Conservation (phyloP, 1,140 invertebrate species). For the Dreissena polymorpha region DNA sequence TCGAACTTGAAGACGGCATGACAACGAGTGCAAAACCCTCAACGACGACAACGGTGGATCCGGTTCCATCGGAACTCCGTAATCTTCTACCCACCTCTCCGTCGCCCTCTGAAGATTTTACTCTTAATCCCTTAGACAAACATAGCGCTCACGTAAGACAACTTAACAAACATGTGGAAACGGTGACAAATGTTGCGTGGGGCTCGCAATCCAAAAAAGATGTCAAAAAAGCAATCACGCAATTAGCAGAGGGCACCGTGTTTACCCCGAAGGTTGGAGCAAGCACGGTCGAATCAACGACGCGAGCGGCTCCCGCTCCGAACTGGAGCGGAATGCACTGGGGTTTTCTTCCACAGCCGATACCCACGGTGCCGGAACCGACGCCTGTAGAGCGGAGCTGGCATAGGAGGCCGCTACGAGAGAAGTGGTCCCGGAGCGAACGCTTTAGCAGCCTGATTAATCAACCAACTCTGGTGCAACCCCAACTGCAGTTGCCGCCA, state of each 20-base stretch:
- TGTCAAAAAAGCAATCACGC: neutral
- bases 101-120: conserved; percentile 22
- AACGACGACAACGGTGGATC: neutral
- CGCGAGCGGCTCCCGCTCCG: neutral
- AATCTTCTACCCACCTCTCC: neutral
- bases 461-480: neutral
- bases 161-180: neutral
- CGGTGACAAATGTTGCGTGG: conserved; percentile 11
- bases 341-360: neutral
- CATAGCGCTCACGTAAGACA: neutral
- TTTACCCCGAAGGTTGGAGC: neutral
- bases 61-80: neutral
- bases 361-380: conserved; percentile 2
- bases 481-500: neutral
- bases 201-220: conserved; percentile 23
- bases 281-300: neutral
- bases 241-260: neutral
- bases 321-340: conserved; percentile 18
- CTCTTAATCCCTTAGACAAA: conserved; percentile 9
- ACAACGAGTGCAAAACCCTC: neutral
- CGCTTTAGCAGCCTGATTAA: neutral
- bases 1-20: conserved; percentile 23
- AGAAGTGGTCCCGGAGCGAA: conserved; percentile 12
- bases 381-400: neutral
- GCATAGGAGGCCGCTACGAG: conserved; percentile 1